Evolutionary conservation across 2,797 vertebrate species (phyloP).

Genomic region (Prunella strophiata): DNA sequence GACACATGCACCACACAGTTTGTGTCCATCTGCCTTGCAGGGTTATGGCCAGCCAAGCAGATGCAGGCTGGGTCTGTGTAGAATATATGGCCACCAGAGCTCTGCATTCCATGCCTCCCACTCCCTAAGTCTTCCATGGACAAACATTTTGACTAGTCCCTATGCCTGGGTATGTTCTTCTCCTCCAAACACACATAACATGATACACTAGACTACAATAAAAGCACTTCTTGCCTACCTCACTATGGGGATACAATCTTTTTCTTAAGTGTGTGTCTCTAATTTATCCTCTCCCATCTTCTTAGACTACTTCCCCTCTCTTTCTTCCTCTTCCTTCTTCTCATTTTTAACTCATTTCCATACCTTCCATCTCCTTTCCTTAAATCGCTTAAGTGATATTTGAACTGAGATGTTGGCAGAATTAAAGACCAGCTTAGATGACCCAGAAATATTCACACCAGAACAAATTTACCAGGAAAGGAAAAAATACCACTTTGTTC

Average conservation of each 20-base stretch:
- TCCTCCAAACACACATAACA: background rate
- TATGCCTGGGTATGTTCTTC: background rate
- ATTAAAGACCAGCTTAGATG: background rate
- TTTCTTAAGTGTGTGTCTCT: background rate
- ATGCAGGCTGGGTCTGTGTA: background rate
- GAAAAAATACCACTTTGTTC: background rate
- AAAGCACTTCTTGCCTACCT: background rate
- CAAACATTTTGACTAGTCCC: background rate
- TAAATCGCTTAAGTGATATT: background rate
- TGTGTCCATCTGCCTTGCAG: background rate
- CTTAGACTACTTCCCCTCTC: background rate
- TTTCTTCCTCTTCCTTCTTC: background rate
- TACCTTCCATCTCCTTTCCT: background rate
- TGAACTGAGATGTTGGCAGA: background rate
- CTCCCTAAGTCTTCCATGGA: background rate
- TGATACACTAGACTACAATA: background rate
- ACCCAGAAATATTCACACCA: background rate
- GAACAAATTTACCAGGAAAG: background rate
- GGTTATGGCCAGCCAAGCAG: background rate
- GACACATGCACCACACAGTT: background rate
- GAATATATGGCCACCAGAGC: accelerated
- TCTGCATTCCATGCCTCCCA: background rate
- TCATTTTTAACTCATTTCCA: background rate
- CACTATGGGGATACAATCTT: background rate
- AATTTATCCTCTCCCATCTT: background rate